Evolutionary conservation across 92 coral and sea anemone species (phyloP).

Genomic region (Meandrina meandrites): DNA sequence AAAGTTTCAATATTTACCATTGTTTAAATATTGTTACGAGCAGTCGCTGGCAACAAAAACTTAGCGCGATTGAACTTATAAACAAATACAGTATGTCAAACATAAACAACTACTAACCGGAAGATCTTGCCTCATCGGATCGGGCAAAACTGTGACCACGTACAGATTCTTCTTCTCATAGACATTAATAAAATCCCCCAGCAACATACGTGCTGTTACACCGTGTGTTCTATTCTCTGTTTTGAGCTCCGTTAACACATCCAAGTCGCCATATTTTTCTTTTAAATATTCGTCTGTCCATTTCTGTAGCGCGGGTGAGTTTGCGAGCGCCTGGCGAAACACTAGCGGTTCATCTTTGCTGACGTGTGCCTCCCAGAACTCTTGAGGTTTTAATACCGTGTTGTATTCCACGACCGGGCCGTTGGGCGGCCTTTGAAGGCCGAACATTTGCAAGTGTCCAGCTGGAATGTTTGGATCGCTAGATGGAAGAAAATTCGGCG

Average conservation of each 20-base stretch:
- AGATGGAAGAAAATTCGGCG: slow-evolving; percentile 79
- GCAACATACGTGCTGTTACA: slow-evolving; percentile 58
- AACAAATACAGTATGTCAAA: background rate
- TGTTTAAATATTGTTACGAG: background rate
- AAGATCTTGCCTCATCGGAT: slow-evolving; percentile 94
- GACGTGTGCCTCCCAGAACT: slow-evolving; percentile 88
- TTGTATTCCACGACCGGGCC: slow-evolving; percentile 88
- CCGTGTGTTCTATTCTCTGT: slow-evolving; percentile 91
- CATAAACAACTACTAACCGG: slow-evolving; percentile 57
- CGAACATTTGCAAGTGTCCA: slow-evolving; percentile 89
- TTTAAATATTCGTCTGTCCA: slow-evolving; percentile 88
- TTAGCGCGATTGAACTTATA: background rate
- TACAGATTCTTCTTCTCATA: slow-evolving; percentile 79
- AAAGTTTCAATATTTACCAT: background rate
- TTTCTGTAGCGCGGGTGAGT: slow-evolving; percentile 77
- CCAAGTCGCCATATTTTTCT: slow-evolving; percentile 84
- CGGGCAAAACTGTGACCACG: slow-evolving; percentile 93
- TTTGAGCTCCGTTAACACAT: slow-evolving; percentile 86
- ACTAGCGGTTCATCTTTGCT: slow-evolving; percentile 83
- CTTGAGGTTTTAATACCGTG: slow-evolving; percentile 79
- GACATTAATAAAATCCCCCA: slow-evolving; percentile 77
- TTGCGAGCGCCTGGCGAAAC: slow-evolving; percentile 75
- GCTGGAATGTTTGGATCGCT: slow-evolving; percentile 56
- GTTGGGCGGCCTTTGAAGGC: slow-evolving; percentile 84
- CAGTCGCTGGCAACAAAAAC: background rate